Evolutionary conservation across 2,797 vertebrate genomes (phyloP).

Genomic region (Aulostomus chinensis): DNA sequence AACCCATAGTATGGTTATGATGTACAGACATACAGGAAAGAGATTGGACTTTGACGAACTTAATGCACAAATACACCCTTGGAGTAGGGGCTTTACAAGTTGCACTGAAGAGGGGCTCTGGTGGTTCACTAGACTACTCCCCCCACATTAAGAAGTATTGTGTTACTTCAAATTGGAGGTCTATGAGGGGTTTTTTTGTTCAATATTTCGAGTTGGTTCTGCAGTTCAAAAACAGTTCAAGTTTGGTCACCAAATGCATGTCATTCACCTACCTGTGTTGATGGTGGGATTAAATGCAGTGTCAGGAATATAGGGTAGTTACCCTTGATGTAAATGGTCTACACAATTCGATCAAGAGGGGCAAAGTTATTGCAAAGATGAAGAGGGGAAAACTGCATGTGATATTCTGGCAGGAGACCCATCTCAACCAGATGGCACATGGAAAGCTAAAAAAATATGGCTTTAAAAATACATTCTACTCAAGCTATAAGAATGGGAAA

Average conservation of each 20-base stretch:
- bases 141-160: not conserved
- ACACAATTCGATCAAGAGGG: not conserved
- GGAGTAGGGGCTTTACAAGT: not conserved
- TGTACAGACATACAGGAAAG: not conserved
- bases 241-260: not conserved
- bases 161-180: not conserved
- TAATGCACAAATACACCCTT: not conserved
- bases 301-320: not conserved
- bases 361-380: too few species aligned
- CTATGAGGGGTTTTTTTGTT: not conserved
- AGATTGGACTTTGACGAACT: not conserved
- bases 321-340: not conserved
- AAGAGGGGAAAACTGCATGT: too few species aligned
- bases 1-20: not conserved
- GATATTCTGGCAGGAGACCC: too few species aligned
- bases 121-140: not conserved
- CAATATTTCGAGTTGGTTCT: not conserved
- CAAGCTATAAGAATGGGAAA: not conserved
- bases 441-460: not conserved
- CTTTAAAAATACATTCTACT: not conserved
- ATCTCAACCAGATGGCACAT: not conserved
- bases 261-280: not conserved
- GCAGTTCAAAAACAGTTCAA: not conserved
- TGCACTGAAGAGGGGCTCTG: not conserved
- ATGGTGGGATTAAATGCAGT: not conserved